Percentiles rank a stretch among this genome's conserved stretches.
phyloP scores from a whole-genome alignment of 2,797 vertebrate species.

The Huso huso region DNA sequence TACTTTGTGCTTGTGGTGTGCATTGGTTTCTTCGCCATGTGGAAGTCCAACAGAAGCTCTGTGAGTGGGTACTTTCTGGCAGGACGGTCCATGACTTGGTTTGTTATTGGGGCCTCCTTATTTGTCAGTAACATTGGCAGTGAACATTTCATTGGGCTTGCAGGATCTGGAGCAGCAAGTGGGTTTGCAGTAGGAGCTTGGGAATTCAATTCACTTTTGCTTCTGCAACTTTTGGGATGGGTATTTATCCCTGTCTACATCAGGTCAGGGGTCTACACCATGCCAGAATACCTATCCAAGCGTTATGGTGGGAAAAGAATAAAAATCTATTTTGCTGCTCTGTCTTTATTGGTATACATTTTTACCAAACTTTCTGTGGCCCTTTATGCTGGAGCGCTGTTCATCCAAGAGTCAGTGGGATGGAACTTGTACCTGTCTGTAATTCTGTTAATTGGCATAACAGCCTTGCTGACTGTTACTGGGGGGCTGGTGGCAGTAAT shows the following conservation, averaged over 20 bases:
- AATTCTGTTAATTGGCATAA: constrained; percentile 86
- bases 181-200: constrained; percentile 96
- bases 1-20: constrained; percentile 90
- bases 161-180: constrained; percentile 93
- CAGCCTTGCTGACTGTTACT: constrained; percentile 86
- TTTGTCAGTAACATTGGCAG: constrained; percentile 99
- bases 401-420: constrained; percentile 94
- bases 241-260: constrained; percentile 96
- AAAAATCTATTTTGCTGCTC: constrained; percentile 86
- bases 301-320: constrained; percentile 90
- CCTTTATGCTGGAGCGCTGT: constrained; percentile 92
- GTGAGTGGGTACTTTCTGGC: constrained; percentile 96
- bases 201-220: constrained; percentile 95
- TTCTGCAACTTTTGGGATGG: constrained; percentile 96
- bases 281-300: constrained; percentile 95
- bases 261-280: constrained; percentile 91
- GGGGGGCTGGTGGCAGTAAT: constrained; percentile 93
- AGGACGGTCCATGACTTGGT: constrained; percentile 94
- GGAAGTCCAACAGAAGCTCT: constrained; percentile 92
- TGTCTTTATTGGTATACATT: constrained; percentile 91
- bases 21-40: constrained; percentile 93
- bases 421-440: constrained; percentile 96
- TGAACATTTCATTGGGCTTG: constrained; percentile 97
- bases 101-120: constrained; percentile 87
- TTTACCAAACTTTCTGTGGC: constrained; percentile 98